phyloP scores from a whole-genome alignment of 1,140 invertebrate species.

The Olivierus martensii region DNA sequence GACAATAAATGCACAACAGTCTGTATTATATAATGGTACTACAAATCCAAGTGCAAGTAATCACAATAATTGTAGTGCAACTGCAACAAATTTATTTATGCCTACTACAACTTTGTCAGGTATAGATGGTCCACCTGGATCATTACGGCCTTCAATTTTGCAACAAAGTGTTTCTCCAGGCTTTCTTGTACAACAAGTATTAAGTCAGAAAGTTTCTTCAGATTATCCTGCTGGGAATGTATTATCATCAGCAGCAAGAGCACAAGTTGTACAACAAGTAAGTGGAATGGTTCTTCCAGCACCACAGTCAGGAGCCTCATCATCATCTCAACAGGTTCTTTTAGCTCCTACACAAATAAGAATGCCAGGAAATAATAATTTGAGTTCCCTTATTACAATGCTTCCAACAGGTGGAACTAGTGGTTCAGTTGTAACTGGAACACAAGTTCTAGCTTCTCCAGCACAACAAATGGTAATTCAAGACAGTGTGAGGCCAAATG shows the following conservation, averaged over 20 bases:
- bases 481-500: constrained; percentile 11
- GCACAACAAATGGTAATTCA: constrained; percentile 13
- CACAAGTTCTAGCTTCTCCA: constrained; percentile 9
- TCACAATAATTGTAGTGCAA: constrained; percentile 1
- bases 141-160: constrained; percentile 7
- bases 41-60: too few relatives aligned
- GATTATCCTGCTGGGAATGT: constrained; percentile 9
- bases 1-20: too few relatives aligned
- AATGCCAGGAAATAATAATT: constrained; percentile 4
- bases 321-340: constrained; percentile 9
- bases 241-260: constrained; percentile 8
- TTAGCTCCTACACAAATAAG: constrained; percentile 13
- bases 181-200: constrained; percentile 12
- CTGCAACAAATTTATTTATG: constrained; percentile 12
- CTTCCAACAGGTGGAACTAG: constrained; percentile 9
- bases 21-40: too few relatives aligned
- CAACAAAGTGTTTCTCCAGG: constrained; percentile 9
- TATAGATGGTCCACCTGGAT: constrained; percentile 6
- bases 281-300: constrained; percentile 14
- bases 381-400: constrained; percentile 12
- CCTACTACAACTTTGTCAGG: constrained; percentile 1
- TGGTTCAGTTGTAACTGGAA: constrained; percentile 10
- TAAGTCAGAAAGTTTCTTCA: constrained; percentile 12
- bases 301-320: constrained; percentile 1
- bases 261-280: constrained; percentile 14